These are phyloP conservation scores for Martes martes DNA, from an alignment of 2,113 vertebrate genomes.

Conservation along the genomic window DNA sequence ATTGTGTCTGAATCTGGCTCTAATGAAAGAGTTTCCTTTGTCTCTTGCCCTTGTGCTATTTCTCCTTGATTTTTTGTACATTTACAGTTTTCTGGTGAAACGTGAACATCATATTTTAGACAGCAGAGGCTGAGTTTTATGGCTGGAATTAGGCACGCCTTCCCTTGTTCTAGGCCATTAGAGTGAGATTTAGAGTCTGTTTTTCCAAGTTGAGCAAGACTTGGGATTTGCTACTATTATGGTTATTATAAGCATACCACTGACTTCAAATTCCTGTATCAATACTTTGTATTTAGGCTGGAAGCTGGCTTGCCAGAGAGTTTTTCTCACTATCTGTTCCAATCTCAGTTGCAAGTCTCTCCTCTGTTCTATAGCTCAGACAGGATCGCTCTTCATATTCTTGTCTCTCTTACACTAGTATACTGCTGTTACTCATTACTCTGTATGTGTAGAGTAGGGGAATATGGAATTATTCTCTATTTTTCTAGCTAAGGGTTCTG, in stretches of 20 bases:
- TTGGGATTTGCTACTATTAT: not conserved
- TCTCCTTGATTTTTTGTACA: not conserved
- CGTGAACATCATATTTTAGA: not conserved
- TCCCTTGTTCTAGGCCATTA: not conserved
- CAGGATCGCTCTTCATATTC: not conserved
- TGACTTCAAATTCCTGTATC: not conserved
- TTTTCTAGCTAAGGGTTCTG: not conserved
- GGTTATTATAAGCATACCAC: not conserved
- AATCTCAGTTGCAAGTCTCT: not conserved
- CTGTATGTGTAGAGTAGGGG: not conserved
- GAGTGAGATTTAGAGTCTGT: not conserved
- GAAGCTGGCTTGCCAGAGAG: not conserved
- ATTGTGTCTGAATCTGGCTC: not conserved
- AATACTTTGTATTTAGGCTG: not conserved
- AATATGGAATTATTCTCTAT: not conserved
- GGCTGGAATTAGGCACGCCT: not conserved
- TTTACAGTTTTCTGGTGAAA: not conserved
- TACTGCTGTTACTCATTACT: not conserved
- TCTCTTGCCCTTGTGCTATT: not conserved
- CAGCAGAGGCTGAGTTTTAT: not conserved
- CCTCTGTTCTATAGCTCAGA: not conserved
- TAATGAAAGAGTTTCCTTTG: not conserved
- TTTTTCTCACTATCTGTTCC: not conserved
- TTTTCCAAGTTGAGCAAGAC: not conserved
- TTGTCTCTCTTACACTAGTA: not conserved